These are phyloP conservation scores for Exephanes ischioxanthus DNA, from an alignment of 2,888 invertebrate species.

Conservation along the genomic window DNA sequence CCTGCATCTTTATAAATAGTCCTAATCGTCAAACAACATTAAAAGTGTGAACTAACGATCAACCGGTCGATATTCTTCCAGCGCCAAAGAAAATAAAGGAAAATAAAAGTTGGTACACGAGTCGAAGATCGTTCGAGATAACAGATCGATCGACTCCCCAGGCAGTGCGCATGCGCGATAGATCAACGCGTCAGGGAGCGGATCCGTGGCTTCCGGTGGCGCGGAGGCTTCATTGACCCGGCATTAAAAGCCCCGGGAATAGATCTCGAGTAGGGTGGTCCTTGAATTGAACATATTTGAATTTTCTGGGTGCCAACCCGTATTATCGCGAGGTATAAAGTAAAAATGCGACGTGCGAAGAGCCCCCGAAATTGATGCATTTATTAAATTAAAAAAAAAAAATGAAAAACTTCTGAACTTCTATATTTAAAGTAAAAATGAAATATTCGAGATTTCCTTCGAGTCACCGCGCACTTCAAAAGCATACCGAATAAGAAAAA, in stretches of 20 bases:
- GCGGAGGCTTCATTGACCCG: constrained; percentile 32
- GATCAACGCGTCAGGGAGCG: neutral
- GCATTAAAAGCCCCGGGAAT: constrained; percentile 49
- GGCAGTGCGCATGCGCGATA: neutral
- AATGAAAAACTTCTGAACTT: too few species aligned
- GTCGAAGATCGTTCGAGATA: neutral
- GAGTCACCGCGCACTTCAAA: too few species aligned
- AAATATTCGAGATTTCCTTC: too few species aligned
- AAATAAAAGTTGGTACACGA: neutral
- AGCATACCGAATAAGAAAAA: too few species aligned
- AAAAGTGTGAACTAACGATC: neutral
- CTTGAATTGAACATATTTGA: too few species aligned
- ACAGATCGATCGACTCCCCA: neutral
- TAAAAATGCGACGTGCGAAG: too few species aligned
- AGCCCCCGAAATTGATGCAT: too few species aligned
- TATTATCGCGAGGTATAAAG: too few species aligned
- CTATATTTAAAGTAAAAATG: too few species aligned
- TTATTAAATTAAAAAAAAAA: too few species aligned
- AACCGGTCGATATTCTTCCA: neutral
- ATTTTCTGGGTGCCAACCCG: too few species aligned
- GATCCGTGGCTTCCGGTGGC: constrained; percentile 39
- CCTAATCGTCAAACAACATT: neutral
- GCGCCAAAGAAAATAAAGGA: neutral
- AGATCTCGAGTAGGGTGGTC: neutral
- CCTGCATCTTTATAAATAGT: constrained; percentile 24